Base-by-base conservation (phyloP, 2,113 vertebrate species). In the Phrynocephalus versicolor region DNA sequence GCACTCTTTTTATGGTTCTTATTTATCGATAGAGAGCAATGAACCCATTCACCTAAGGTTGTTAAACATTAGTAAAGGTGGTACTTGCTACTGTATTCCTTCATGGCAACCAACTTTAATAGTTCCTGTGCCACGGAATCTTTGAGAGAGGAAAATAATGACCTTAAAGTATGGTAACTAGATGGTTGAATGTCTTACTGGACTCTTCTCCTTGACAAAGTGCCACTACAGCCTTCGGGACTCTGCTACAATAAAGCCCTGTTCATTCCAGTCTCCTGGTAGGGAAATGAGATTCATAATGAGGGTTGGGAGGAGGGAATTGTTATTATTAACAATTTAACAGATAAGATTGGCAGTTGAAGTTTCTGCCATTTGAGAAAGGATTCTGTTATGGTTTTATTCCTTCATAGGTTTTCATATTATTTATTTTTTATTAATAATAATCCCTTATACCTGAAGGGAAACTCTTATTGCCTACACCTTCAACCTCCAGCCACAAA, bases 1-100 rank as follows among this genome's bases (percentile, higher is more conserved):
- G 90, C 87, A 67, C 16, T 81, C 64, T 88, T 94, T 94, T 95
- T 90, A 92, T 89, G 85, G 79, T 86, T 33, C 88, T 89, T 91
- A 57, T 86, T 88, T 91, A 92, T 88, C 86, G 87, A 88, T 83
- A 82, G 88, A 76, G 77, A 21, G 0, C 91, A 89, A 89, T 91
- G 79, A 93, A 78, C 86, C 77, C 67, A 73, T 87, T 91, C 87
- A 79, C 70, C 82, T 82, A 87, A 84, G 78, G 83, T 82, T 69
- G 72, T 71, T 82, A 80, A 79, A 0, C 16, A 45, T 90, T 57
- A 57, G 69, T 79, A 87, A 81, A 91, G 84, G 85, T 82, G 58
- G 67, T 71, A 27, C 73, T 82, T 35, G 74, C 73, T 83, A 25
- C 41, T 82, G 21, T 33, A 57, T 13, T 83, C 75, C 85, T 88